These are phyloP conservation scores for Heliopora coerulea DNA, from an alignment of 92 coral and sea anemone genomes.

Conservation along the genomic window DNA sequence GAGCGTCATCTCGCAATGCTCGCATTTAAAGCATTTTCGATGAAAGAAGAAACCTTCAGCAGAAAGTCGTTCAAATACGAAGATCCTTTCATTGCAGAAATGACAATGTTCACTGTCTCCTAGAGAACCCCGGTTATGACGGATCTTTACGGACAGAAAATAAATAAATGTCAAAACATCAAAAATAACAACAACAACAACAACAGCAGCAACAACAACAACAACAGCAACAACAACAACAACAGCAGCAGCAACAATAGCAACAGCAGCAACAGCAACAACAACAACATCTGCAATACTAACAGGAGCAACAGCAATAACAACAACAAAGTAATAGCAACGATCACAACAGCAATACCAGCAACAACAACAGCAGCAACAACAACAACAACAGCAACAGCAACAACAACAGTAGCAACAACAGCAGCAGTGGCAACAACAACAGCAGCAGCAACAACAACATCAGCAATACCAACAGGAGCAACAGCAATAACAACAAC, in stretches of 20 bases:
- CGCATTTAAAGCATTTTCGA: slow-evolving; percentile 94
- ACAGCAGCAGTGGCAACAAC: neutral
- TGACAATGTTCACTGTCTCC: slow-evolving; percentile 81
- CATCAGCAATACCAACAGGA: neutral
- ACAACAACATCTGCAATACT: neutral
- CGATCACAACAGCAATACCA: neutral
- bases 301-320: neutral
- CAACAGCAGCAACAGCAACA: neutral
- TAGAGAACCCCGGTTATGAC: neutral
- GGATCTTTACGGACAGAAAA: slow-evolving; percentile 46
- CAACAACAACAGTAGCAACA: neutral
- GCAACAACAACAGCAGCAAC: neutral
- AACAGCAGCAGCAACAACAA: neutral
- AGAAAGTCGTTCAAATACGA: slow-evolving; percentile 86
- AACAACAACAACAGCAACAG: neutral
- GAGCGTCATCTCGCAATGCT: slow-evolving; percentile 76
- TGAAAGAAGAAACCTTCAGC: slow-evolving; percentile 99
- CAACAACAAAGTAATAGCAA: neutral
- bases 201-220: neutral
- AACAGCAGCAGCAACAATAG: neutral
- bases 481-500: neutral
- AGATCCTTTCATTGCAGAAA: slow-evolving; percentile 83
- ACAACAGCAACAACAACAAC: neutral
- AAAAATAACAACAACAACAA: neutral
- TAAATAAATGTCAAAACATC: neutral